Base-by-base conservation (phyloP, 2,113 vertebrate genomes). In the Eidolon helvum region DNA sequence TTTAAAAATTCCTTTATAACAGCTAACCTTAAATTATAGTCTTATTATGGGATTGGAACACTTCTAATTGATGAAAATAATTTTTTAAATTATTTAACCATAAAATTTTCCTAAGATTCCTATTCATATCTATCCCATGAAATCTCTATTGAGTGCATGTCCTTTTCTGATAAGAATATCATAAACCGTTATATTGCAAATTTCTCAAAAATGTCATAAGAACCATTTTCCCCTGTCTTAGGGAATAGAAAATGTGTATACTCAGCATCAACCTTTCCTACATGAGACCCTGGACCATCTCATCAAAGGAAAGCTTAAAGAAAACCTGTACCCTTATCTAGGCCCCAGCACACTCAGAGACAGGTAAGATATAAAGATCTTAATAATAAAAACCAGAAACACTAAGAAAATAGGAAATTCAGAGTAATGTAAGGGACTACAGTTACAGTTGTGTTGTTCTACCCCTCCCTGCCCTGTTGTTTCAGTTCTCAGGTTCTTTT, bases 171-270 rank as follows among this genome's bases (percentile, higher is more conserved):
- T 94, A 15, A 55, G 79, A 97, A 9, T 96, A 33, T 91, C 69
- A 38, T 89, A 90, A 82, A 84, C n/a, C 80, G 35, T 68, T 89
- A 7, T 22, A 38, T 85, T 84, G 22, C 22, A 19, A 30, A 15
- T 40, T 93, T 95, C 78, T 43, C 5, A 4, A 66, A n/a, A 65
- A 59, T 96, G 66, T 97, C 0, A 71, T 26, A 85, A 97, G 57
- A 30, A 69, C 61, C 90, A 53, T 93, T 95, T 89, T 63, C 82
- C 84, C 71, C 66, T 88, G 0, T 74, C 1, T 95, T 90, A 99
- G 99, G 99, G 99, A 0, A 99, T 99, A 5, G 99, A 99, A 98
- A 99, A 99, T 0, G 99, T 99, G 4, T 99, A 99, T 93, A 99
- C 99, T 0, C 99, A 99, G 94, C 99, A 99, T 98, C 99, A 99